A percentile compares a stretch with the other conserved stretches of the same genome.
These are phyloP conservation scores for Mesitornis unicolor DNA, from an alignment of 2,113 vertebrate genomes.

Conservation along the genomic window DNA sequence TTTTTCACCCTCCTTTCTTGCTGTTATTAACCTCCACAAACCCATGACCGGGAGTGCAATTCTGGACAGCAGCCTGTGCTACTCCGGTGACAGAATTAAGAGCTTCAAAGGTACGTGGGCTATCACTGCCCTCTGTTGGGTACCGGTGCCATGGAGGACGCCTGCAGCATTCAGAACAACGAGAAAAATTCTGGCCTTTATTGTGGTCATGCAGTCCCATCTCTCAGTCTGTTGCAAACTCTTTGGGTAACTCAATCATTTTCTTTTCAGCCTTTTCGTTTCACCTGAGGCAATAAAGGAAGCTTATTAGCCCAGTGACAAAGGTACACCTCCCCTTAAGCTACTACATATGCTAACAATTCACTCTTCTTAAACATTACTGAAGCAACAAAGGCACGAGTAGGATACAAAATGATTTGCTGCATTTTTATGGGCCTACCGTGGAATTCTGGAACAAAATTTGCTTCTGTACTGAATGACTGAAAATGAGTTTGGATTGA, in stretches of 20 bases:
- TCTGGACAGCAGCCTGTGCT: neutral
- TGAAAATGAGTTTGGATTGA: no score
- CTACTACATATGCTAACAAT: no score
- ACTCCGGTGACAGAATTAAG: neutral
- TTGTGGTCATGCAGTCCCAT: neutral
- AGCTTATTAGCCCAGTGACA: neutral
- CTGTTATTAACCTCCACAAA: neutral
- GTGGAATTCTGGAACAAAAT: neutral
- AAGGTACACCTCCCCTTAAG: neutral
- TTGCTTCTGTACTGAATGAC: neutral
- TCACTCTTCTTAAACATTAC: neutral
- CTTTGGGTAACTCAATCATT: neutral
- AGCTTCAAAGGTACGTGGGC: neutral
- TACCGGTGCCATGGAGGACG: accelerated
- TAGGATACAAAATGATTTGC: accelerated
- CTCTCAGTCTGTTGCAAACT: neutral
- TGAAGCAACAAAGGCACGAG: accelerated
- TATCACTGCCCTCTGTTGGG: neutral
- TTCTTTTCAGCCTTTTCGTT: neutral
- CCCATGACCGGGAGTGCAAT: neutral
- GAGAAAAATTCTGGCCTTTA: neutral
- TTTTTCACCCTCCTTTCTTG: neutral
- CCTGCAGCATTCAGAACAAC: neutral
- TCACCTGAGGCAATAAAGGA: neutral
- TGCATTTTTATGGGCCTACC: neutral